Conservation (phyloP, 2,888 invertebrate species). For the Andrena flavipes region DNA sequence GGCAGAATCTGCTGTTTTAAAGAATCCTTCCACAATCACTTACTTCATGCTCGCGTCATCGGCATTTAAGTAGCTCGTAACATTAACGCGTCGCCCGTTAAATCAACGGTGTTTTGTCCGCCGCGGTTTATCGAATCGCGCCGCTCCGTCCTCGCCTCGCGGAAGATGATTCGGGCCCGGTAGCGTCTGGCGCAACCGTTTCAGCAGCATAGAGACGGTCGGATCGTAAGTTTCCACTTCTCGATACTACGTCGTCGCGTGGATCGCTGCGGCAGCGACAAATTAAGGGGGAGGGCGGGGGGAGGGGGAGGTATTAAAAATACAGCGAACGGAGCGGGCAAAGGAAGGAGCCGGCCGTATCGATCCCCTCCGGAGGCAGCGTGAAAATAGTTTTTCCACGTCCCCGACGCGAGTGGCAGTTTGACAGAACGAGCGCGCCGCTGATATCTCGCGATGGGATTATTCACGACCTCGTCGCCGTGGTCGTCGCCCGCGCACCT, state of each 20-base stretch:
- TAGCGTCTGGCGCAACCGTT: not conserved
- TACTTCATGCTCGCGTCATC: not conserved
- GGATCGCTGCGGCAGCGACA: conserved; percentile 7
- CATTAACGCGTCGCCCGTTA: not conserved
- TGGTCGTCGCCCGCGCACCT: conserved; percentile 56
- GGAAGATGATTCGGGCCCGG: not conserved
- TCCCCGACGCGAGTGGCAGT: conserved; percentile 53
- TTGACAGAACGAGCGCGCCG: conserved; percentile 50
- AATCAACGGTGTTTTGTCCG: not conserved
- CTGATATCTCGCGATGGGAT: conserved; percentile 65
- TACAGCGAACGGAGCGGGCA: conserved; percentile 26
- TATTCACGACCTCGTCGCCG: conserved; percentile 49
- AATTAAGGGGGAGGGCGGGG: conserved; percentile 11
- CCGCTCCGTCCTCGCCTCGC: not conserved
- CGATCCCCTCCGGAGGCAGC: conserved; percentile 37
- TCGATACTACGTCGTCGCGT: not conserved
- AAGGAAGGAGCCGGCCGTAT: conserved; percentile 43
- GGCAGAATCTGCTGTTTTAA: not conserved
- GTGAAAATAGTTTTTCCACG: conserved; percentile 59
- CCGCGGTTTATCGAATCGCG: conserved; percentile 9
- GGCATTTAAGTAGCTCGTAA: not conserved
- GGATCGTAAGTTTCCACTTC: conserved; percentile 14
- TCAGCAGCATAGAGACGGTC: not conserved
- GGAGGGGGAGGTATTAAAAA: conserved; percentile 36
- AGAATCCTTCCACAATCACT: not conserved